These are phyloP conservation scores for Tribolium madens DNA, from an alignment of 1,140 invertebrate species.

Conservation along the genomic window DNA sequence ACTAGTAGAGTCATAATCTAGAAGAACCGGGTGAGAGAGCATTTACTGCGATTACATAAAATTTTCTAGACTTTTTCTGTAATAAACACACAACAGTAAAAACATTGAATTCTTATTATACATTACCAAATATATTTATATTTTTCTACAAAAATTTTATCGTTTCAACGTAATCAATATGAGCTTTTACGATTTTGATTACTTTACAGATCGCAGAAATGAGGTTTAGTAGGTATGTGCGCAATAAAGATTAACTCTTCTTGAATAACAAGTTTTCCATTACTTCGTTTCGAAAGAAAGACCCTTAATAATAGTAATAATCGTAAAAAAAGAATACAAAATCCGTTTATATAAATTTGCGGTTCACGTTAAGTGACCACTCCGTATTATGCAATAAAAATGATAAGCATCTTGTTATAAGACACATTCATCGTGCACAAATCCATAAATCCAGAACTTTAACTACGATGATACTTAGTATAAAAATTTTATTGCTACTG, in stretches of 20 bases:
- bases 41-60: background rate
- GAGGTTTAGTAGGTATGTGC: background rate
- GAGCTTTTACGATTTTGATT: background rate
- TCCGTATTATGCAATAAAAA: background rate
- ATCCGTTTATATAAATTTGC: background rate
- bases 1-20: background rate
- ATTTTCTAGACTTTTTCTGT: background rate
- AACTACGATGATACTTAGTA: background rate
- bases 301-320: background rate
- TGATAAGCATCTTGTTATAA: slow-evolving; percentile 11
- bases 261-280: background rate
- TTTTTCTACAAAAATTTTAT: too few relatives aligned
- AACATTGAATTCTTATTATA: too few relatives aligned
- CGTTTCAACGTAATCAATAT: background rate
- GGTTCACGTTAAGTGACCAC: background rate
- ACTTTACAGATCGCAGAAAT: background rate
- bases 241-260: background rate
- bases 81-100: background rate
- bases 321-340: background rate
- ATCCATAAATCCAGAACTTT: slow-evolving; percentile 6
- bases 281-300: background rate
- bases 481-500: background rate
- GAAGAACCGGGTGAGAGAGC: background rate
- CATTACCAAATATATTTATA: too few relatives aligned
- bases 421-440: slow-evolving; percentile 4